Evolutionary conservation across 2,888 invertebrate species (phyloP).

Genomic region (Nycteola revayana): DNA sequence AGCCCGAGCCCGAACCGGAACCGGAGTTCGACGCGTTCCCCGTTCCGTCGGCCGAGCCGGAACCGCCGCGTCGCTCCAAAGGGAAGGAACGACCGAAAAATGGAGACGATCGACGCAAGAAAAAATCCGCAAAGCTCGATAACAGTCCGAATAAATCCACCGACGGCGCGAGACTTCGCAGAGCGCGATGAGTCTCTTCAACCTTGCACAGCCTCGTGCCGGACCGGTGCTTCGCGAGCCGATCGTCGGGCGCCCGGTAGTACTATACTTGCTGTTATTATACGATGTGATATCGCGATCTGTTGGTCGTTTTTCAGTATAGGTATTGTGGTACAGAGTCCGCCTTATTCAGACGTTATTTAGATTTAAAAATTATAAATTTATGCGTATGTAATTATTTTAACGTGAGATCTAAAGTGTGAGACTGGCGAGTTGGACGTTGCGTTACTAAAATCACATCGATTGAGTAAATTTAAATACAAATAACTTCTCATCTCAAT

Average conservation of each 20-base stretch:
- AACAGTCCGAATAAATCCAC: constrained; percentile 44
- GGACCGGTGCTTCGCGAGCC: no score
- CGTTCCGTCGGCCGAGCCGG: constrained; percentile 13
- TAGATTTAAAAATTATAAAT: constrained; percentile 28
- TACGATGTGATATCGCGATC: no score
- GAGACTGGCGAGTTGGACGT: constrained; percentile 31
- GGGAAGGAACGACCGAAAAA: constrained; percentile 42
- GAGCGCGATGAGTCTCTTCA: constrained; percentile 74
- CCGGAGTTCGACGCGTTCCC: neutral
- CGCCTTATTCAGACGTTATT: constrained; percentile 33
- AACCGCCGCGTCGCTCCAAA: constrained; percentile 49
- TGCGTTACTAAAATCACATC: constrained; percentile 30
- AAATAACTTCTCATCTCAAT: constrained; percentile 17
- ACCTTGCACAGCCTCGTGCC: neutral
- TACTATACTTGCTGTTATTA: no score
- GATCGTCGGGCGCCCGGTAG: no score
- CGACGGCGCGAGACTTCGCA: constrained; percentile 72
- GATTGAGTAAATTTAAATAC: constrained; percentile 13
- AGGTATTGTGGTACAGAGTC: constrained; percentile 28
- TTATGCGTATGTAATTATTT: constrained; percentile 16
- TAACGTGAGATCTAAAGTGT: constrained; percentile 24
- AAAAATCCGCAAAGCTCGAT: constrained; percentile 44
- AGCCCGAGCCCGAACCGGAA: neutral
- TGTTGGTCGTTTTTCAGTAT: constrained; percentile 7
- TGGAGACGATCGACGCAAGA: constrained; percentile 52